Evolutionary conservation across 1,140 invertebrate species (phyloP).

Genomic region (Ridgeia piscesae): DNA sequence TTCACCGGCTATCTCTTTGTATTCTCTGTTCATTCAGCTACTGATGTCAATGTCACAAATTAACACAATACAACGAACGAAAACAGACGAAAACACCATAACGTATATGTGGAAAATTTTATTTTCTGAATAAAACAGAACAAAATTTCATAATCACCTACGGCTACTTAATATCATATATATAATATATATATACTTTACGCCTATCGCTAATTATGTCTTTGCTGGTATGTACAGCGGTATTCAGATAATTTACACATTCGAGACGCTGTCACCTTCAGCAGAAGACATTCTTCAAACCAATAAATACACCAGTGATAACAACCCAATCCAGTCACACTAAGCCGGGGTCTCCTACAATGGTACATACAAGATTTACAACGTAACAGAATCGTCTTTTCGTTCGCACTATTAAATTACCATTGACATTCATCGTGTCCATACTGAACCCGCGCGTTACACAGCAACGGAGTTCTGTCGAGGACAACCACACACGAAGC

Average conservation of each 20-base stretch:
- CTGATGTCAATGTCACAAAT: neutral
- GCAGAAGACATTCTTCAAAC: neutral
- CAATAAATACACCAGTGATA: neutral
- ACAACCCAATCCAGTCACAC: neutral
- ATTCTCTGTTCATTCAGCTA: neutral
- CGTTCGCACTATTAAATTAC: neutral
- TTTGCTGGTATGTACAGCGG: neutral
- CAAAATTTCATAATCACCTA: neutral
- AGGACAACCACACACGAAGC: neutral
- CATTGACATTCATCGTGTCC: neutral
- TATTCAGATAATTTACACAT: neutral
- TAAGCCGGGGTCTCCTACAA: neutral
- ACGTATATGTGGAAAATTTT: neutral
- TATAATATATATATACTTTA: neutral
- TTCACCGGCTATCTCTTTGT: too few relatives aligned
- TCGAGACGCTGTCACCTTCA: neutral
- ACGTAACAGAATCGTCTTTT: neutral
- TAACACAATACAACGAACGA: neutral
- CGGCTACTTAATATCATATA: neutral
- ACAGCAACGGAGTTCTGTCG: neutral
- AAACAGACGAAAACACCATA: neutral
- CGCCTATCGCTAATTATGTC: neutral
- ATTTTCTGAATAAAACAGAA: slow-evolving; percentile 6
- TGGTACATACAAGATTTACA: neutral
- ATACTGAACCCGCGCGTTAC: neutral